Percentiles rank a stretch among this genome's conserved stretches.
Evolutionary conservation across 2,888 invertebrate species (phyloP).

Genomic region (Prionchulus punctatus): DNA sequence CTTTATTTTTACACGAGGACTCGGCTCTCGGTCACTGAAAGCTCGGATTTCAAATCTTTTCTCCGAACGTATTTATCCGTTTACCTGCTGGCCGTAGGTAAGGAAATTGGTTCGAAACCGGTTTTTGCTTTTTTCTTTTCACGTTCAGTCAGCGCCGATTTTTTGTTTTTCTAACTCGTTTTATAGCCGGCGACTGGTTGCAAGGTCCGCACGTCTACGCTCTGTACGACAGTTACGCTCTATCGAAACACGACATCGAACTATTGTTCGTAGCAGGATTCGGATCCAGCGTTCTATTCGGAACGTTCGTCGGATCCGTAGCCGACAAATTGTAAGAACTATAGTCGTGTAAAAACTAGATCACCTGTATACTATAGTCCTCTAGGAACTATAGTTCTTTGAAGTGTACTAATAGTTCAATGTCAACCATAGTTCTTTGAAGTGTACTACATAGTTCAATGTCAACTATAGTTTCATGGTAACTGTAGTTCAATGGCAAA

Average conservation of each 20-base stretch:
- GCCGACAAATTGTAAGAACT: constrained; percentile 40
- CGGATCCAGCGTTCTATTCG: constrained; percentile 40
- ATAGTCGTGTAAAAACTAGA: neutral
- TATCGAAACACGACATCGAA: constrained; percentile 38
- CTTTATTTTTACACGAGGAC: constrained; percentile 34
- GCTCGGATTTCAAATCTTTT: constrained; percentile 34
- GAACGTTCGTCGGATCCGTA: constrained; percentile 40
- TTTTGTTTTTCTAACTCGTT: no score
- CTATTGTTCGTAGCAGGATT: constrained; percentile 42
- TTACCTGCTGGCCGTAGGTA: constrained; percentile 39
- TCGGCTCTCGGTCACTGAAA: constrained; percentile 25
- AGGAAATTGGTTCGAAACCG: no score
- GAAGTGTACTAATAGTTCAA: no score
- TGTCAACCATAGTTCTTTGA: no score
- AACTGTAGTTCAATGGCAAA: no score
- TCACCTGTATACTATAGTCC: neutral
- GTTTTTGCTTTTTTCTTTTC: no score
- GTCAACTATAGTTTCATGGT: no score
- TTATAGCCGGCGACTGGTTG: constrained; percentile 41
- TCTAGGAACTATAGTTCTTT: no score
- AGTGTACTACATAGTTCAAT: no score
- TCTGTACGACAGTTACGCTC: constrained; percentile 39
- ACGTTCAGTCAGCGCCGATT: no score
- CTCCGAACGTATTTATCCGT: constrained; percentile 38
- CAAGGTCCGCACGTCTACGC: constrained; percentile 43